Base-by-base conservation (phyloP, 2,797 vertebrate genomes). In the Tauraco hartlaubi region DNA sequence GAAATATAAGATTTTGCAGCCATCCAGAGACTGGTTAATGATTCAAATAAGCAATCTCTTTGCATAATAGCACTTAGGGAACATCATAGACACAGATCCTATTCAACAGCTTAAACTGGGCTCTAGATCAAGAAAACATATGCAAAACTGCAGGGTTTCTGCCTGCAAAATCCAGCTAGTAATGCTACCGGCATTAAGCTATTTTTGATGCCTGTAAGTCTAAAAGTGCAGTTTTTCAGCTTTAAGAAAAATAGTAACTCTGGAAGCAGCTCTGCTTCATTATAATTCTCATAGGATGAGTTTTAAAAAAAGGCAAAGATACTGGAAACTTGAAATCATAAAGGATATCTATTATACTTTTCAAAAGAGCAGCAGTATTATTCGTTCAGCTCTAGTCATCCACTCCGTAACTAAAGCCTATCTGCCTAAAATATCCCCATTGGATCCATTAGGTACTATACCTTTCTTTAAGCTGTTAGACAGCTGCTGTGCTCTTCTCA, bases 41-140 rank as follows among this genome's bases (percentile, higher is more conserved):
- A 97, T 96, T 97, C 97, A 97, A 97, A 97, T 96, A 96, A 96
- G 96, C 93, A 95, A 96, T 95, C 83, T 97, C 93, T 97, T 96
- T 94, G 71, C 86, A 93, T 96, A 96, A 95, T 93, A 94, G 92
- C 96, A 96, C 95, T 96, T 92, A 95, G 93, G 94, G 95, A 97
- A 96, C 96, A 96, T 97, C 96, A 97, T 48, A 94, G 94, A 94
- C 90, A 97, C 94, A 96, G 81, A 94, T 81, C 85, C 86, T 88
- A 96, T 97, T 96, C 95, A 97, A 77, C 83, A 95, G 94, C 91
- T 95, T 97, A 97, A 96, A 97, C 94, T 95, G 96, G 96, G 96
- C 97, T 97, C 92, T 97, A 97, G 95, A 97, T 97, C 97, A 97
- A 97, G 94, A 90, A 96, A 95, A 95, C 78, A 78, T 95, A 96